Evolutionary conservation across 2,888 invertebrate species (phyloP).

Genomic region (Macrophya annulata): DNA sequence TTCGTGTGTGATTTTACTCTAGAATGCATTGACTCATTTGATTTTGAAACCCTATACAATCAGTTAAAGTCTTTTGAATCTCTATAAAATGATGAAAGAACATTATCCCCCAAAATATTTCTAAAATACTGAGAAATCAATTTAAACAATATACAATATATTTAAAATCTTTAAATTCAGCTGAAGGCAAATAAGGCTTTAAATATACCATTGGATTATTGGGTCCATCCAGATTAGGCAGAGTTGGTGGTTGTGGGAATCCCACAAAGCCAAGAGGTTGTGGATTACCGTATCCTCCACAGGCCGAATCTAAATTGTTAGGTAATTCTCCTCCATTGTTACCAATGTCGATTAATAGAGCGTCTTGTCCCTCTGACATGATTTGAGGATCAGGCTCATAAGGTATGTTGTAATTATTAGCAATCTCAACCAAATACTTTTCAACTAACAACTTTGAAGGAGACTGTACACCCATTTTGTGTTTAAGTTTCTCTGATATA

Average conservation of each 20-base stretch:
- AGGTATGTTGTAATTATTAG: constrained; percentile 95
- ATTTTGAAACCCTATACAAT: no score
- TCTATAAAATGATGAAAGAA: no score
- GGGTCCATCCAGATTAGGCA: constrained; percentile 81
- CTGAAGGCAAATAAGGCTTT: not conserved
- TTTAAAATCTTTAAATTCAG: not conserved
- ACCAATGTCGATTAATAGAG: constrained; percentile 75
- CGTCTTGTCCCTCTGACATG: constrained; percentile 87
- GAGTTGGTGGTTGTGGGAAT: constrained; percentile 87
- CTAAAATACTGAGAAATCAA: not conserved
- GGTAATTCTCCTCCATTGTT: constrained; percentile 69
- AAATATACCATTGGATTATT: constrained; percentile 67
- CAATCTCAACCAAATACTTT: constrained; percentile 96
- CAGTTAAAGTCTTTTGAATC: no score
- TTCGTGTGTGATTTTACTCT: no score
- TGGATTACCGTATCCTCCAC: constrained; percentile 82
- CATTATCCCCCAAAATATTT: no score
- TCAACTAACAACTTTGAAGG: constrained; percentile 98
- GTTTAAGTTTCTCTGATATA: constrained; percentile 94
- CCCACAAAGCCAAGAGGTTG: constrained; percentile 90
- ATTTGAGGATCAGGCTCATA: constrained; percentile 97
- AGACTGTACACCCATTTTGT: constrained; percentile 96
- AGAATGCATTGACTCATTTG: no score
- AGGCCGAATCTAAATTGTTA: constrained; percentile 83
- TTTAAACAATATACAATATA: not conserved